Conservation (phyloP, 2,797 vertebrate species). For the Myotis daubentonii region DNA sequence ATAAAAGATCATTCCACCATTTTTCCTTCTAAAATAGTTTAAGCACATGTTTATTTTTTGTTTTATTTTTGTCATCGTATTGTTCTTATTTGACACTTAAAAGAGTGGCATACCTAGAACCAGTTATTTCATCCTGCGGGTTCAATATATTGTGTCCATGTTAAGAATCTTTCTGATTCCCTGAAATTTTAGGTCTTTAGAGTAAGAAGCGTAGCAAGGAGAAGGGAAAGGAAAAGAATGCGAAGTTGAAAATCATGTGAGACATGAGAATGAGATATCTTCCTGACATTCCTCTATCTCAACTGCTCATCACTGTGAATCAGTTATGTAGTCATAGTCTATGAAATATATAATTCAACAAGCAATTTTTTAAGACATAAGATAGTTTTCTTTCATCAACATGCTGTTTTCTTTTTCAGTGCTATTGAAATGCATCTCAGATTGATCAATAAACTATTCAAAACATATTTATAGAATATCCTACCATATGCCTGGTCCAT, state of each 20-base stretch:
- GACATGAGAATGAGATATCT: not conserved
- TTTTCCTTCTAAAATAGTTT: not conserved
- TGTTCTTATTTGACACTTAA: not conserved
- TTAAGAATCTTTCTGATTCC: not conserved
- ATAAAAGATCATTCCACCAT: not conserved
- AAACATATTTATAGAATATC: not conserved
- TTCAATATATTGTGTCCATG: not conserved
- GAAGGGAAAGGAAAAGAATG: not conserved
- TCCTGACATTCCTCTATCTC: not conserved
- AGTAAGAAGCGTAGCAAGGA: not conserved
- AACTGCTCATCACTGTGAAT: not conserved
- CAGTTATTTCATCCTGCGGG: not conserved
- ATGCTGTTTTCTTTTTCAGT: not conserved
- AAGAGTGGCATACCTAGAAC: not conserved
- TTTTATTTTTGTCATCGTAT: not conserved
- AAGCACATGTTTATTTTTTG: not conserved
- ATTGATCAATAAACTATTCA: not conserved
- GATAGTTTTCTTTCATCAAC: not conserved
- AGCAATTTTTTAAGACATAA: not conserved
- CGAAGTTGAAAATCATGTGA: not conserved
- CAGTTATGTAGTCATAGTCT: not conserved
- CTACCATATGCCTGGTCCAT: not conserved
- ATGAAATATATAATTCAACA: not conserved
- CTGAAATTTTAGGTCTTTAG: not conserved
- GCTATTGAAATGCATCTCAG: not conserved